phyloP scores from a whole-genome alignment of 1,140 invertebrate species.

The Formica exsecta region DNA sequence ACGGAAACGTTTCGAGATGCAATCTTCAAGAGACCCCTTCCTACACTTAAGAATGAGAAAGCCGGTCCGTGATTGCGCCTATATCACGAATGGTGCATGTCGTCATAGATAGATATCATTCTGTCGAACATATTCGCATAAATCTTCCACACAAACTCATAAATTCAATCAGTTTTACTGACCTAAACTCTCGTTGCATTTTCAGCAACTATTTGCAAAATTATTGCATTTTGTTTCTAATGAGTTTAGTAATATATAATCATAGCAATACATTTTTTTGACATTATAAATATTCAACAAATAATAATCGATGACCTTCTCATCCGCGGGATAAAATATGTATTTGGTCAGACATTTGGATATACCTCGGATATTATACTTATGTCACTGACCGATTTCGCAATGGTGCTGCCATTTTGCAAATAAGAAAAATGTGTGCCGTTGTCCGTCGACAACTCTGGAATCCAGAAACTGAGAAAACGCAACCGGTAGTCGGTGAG shows the following conservation, averaged over 20 bases:
- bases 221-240: neutral
- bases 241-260: no score
- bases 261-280: neutral
- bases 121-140: constrained; percentile 27
- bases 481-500: constrained; percentile 33
- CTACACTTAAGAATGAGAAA: constrained; percentile 61
- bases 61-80: constrained; percentile 17
- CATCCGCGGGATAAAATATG: neutral
- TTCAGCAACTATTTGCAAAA: neutral
- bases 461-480: constrained; percentile 74
- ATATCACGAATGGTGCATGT: constrained; percentile 41
- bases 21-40: constrained; percentile 59
- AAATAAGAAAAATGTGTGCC: constrained; percentile 69
- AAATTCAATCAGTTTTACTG: constrained; percentile 23
- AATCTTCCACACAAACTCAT: constrained; percentile 33
- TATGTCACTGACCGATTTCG: constrained; percentile 64
- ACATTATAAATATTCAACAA: neutral
- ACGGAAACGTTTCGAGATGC: constrained; percentile 64
- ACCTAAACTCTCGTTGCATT: constrained; percentile 18
- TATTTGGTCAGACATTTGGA: neutral
- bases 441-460: constrained; percentile 54
- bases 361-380: constrained; percentile 56
- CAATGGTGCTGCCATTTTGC: constrained; percentile 46
- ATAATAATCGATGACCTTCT: neutral
- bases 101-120: constrained; percentile 53